Base-by-base conservation (phyloP, 2,888 invertebrate genomes). In the Napeogenes sylphis region DNA sequence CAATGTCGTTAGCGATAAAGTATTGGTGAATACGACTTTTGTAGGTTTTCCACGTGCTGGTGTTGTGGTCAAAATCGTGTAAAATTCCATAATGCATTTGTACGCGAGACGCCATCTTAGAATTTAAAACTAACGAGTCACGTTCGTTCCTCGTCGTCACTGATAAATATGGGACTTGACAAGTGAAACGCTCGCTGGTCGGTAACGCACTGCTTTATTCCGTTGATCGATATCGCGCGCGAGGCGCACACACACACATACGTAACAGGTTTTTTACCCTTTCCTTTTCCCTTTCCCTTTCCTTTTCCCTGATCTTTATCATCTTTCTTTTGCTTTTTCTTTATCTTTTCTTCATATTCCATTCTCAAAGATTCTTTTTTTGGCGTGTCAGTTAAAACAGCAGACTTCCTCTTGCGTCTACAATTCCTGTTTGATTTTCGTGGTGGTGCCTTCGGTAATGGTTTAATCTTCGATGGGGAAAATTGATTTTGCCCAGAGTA, bases 1-100 rank as follows among this genome's bases (percentile, higher is more conserved):
- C 14, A 4, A 62, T 68, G 10, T 68, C 67, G 54, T 68, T 67
- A 35, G 67, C 68, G 21, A 70, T 59, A 30, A 68, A 68, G 63
- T 64, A 68, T 30, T 69, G 68, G 5, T 8, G 42, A 8, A 71
- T 45, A 8, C 70, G 62, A 32, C 59, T 38, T 57, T 65, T 68
- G 38, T 59, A 66, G 2, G 65, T 62, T 21, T 61, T 59, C 68
- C 70, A 70, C 8, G 57, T 30, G 54, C 68, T 64, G 3, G 56
- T 6, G 33, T 56, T 65, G 54, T 70, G 70, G 46, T 70, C 67
- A 59, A 70, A 70, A 42, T 4, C 62, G 10, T 47, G 47, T 53
- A 69, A 59, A 33, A 64, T 58, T 12, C 69, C 67, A 47, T 63
- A 65, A 56, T 47, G 45, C 21, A 21, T 21, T 1, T 1, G 21